These are phyloP conservation scores for Proteles cristata DNA, from an alignment of 2,113 vertebrate genomes.

Conservation along the genomic window DNA sequence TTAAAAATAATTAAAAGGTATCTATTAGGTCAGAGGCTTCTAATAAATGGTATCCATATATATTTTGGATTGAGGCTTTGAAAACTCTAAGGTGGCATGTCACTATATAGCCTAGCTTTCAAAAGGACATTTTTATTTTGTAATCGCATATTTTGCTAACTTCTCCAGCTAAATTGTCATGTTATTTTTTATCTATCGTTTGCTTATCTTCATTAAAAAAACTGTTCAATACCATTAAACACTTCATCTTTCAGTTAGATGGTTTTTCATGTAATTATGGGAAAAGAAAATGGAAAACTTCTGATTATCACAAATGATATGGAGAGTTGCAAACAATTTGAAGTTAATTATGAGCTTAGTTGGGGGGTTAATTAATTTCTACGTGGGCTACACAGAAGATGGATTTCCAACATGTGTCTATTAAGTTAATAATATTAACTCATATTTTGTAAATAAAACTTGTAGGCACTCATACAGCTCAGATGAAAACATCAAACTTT, in stretches of 20 bases:
- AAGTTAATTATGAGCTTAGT: constrained; percentile 43
- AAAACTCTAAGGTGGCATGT: background rate
- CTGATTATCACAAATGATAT: constrained; percentile 60
- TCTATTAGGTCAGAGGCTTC: background rate
- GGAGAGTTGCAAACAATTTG: constrained; percentile 57
- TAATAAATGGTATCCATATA: background rate
- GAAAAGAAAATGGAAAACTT: constrained; percentile 55
- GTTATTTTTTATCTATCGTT: constrained; percentile 58
- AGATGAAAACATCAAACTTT: constrained; percentile 3
- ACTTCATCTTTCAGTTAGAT: constrained; percentile 69
- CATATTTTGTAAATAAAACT: background rate
- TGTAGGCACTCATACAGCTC: background rate
- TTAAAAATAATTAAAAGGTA: background rate
- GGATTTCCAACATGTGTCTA: constrained; percentile 16
- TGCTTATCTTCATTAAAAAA: constrained; percentile 72
- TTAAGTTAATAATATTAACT: constrained; percentile 53
- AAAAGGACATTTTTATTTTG: background rate
- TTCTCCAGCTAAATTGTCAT: constrained; percentile 71
- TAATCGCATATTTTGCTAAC: constrained; percentile 17
- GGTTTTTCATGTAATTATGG: constrained; percentile 67
- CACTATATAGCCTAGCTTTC: background rate
- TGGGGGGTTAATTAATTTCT: constrained; percentile 50
- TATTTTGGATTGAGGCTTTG: constrained; percentile 55
- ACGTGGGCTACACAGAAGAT: background rate
- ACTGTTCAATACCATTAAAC: constrained; percentile 64